Conservation (phyloP, 2,113 vertebrate species). For the Butastur rufipennis region DNA sequence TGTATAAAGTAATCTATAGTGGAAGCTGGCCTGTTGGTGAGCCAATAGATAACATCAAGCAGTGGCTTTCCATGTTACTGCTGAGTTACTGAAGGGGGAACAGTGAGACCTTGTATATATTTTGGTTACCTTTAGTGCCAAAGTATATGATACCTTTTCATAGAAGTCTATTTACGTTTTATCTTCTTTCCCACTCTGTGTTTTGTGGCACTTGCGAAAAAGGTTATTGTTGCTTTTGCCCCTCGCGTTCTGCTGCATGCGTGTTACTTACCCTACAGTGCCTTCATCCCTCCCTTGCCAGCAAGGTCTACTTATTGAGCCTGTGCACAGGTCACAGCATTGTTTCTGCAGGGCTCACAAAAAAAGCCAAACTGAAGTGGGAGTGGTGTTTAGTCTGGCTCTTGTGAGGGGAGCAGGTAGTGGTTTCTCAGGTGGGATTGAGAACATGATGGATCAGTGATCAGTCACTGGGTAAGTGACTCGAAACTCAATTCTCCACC, state of each 20-base stretch:
- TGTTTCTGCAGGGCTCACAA: background rate
- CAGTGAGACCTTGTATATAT: fast-evolving
- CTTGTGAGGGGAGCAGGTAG: background rate
- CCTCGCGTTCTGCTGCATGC: background rate
- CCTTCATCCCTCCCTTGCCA: background rate
- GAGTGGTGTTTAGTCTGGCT: background rate
- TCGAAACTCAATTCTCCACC: background rate
- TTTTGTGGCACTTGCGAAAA: background rate
- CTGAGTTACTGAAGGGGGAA: background rate
- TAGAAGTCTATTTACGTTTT: fast-evolving
- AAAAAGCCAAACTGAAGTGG: background rate
- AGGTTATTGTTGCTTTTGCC: background rate
- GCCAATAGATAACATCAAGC: background rate
- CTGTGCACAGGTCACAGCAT: fast-evolving
- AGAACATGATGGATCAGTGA: background rate
- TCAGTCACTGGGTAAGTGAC: background rate
- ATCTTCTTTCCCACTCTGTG: background rate
- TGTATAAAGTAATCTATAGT: too few species aligned
- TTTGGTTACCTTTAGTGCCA: background rate
- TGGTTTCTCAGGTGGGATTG: background rate
- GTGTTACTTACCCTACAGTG: background rate
- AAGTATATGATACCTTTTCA: fast-evolving
- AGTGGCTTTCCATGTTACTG: background rate
- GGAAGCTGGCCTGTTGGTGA: background rate
- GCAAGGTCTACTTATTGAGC: background rate